These are phyloP conservation scores for Drosophila algonquin DNA, from an alignment of 2,888 invertebrate species.

Conservation along the genomic window DNA sequence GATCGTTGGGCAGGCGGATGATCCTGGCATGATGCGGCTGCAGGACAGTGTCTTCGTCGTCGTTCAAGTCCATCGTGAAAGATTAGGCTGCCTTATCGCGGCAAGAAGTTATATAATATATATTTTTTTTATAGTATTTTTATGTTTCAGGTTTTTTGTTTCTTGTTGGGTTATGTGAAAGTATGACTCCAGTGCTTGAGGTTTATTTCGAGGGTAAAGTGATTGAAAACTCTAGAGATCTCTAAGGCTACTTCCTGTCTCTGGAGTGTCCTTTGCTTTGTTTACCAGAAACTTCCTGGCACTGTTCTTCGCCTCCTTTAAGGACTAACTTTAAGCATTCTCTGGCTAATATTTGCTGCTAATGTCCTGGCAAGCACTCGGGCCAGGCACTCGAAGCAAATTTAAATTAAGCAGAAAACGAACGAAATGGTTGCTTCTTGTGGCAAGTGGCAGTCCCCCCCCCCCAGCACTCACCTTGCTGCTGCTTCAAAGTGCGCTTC, in stretches of 20 bases:
- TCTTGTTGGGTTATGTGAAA: neutral
- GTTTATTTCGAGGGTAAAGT: neutral
- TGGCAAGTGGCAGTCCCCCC: slow-evolving; percentile 8
- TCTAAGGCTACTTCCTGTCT: no score
- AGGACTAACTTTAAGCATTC: slow-evolving; percentile 44
- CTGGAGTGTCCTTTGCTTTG: neutral
- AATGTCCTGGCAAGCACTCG: slow-evolving; percentile 64
- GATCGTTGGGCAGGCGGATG: slow-evolving; percentile 67
- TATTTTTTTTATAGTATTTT: neutral
- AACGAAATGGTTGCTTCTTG: slow-evolving; percentile 37
- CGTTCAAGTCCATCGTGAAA: slow-evolving; percentile 52
- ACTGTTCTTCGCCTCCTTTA: slow-evolving; percentile 15
- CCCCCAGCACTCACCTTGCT: neutral
- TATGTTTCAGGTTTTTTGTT: no score
- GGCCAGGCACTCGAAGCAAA: slow-evolving; percentile 59
- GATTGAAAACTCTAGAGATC: no score
- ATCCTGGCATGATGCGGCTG: slow-evolving; percentile 58
- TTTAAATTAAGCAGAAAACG: slow-evolving; percentile 67
- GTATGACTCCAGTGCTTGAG: neutral
- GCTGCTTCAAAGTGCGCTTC: slow-evolving; percentile 16
- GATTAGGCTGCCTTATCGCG: neutral
- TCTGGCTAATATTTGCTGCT: slow-evolving; percentile 57
- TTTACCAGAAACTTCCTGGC: slow-evolving; percentile 30
- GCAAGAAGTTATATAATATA: neutral
- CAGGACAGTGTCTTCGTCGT: slow-evolving; percentile 32